Evolutionary conservation across 2,888 invertebrate species (phyloP), one percentile per base, ranked within the genome.

Genomic region (Caenorhabditis doughertyi): DNA sequence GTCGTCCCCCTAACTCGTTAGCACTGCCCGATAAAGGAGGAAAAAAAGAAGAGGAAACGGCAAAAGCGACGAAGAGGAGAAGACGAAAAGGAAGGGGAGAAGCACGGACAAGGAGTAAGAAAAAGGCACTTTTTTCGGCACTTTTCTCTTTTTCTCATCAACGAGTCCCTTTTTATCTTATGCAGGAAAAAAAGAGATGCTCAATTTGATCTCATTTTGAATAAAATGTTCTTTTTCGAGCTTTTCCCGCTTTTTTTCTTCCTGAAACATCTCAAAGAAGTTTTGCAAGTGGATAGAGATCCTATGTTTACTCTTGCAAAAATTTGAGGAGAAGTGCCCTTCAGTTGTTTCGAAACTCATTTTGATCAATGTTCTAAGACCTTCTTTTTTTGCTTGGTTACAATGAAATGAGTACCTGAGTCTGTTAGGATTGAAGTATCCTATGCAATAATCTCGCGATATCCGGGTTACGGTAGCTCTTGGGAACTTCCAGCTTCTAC

Each of bases 91-190:
- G 58, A 18, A 23, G 23, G 21, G 39, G 13, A 47, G 18, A n/a
- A 18, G 18, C 35, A 9, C 18, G 44, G 18, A 47, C 18, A 47
- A 18, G 42, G 42, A n/a, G n/a, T n/a, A n/a, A n/a, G n/a, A 42
- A 42, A 42, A 42, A 42, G 55, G 65, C 74, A 74, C 65, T 74
- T 74, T 74, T 74, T 74, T 65, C 56, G 72, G 72, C 72, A 72
- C 72, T 65, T 55, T 74, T 65, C 67, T 47, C 56, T 53, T 42
- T 55, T 55, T 55, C 53, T 68, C 55, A 68, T 55, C 55, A 55
- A 55, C 55, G 39, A 68, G 68, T 68, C 53, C 32, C 72, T 42
- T 49, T 56, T 65, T 65, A 47, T 64, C 55, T 74, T 16, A 39
- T 49, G 18, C 23, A 39, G 11, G 21, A 29, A 11, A 13, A 55